Evolutionary conservation across 2,113 vertebrate genomes (phyloP).

Genomic region (Amphiprion ocellaris): DNA sequence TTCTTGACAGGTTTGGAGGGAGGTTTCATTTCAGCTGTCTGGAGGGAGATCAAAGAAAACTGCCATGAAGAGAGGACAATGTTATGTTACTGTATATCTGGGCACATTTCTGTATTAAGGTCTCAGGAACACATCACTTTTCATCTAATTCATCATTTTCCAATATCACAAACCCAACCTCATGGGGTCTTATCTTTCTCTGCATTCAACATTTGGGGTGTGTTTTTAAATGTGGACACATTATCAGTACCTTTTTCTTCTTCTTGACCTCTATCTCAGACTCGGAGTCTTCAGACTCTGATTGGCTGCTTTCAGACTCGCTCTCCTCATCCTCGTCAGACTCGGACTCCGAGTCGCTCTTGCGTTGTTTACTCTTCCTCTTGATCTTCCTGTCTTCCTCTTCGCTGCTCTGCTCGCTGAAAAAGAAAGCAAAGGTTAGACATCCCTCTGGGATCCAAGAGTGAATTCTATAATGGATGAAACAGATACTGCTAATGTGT

Average conservation of each 20-base stretch:
- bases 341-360: conserved; percentile 82
- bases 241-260: conserved; percentile 84
- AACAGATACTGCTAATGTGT: not conserved
- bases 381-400: conserved; percentile 78
- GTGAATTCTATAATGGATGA: not conserved
- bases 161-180: too few species aligned
- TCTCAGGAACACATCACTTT: not conserved
- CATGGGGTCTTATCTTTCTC: not conserved
- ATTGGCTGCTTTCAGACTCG: conserved; percentile 90
- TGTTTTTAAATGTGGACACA: not conserved
- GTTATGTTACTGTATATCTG: not conserved
- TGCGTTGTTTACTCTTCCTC: conserved; percentile 78
- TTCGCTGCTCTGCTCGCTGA: conserved; percentile 90
- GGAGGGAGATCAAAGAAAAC: conserved; percentile 7
- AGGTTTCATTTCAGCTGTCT: conserved; percentile 79
- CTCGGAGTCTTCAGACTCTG: conserved; percentile 87
- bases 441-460: not conserved
- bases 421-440: conserved; percentile 17
- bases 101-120: not conserved
- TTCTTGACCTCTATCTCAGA: conserved; percentile 83
- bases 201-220: not conserved
- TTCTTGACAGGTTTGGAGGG: conserved; percentile 80
- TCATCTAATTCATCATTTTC: not conserved
- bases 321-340: conserved; percentile 89
- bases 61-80: not conserved